Percentiles rank a stretch among this genome's conserved stretches.
Conservation (phyloP, 1,140 invertebrate genomes). For the Subanguina moxae region DNA sequence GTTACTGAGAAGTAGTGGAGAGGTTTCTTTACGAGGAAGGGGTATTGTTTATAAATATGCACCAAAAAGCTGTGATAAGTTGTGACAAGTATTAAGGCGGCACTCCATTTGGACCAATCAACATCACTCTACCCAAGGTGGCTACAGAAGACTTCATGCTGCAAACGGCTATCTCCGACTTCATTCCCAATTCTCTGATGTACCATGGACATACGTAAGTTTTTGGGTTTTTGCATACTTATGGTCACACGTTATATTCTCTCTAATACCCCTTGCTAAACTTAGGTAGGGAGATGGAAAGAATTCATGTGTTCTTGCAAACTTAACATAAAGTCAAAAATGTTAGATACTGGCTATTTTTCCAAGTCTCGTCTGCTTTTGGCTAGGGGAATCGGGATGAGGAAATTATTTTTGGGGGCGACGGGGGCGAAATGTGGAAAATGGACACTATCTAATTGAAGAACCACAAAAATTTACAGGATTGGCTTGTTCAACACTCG, state of each 20-base stretch:
- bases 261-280: too few species aligned
- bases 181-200: constrained; percentile 54
- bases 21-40: constrained; percentile 42
- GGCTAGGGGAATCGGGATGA: too few species aligned
- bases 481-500: constrained; percentile 56
- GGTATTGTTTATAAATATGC: constrained; percentile 11
- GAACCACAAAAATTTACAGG: constrained; percentile 29
- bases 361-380: too few species aligned
- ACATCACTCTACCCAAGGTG: constrained; percentile 33
- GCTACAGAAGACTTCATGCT: constrained; percentile 52
- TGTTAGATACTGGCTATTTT: too few species aligned
- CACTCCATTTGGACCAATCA: constrained; percentile 50
- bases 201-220: constrained; percentile 54
- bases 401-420: too few species aligned
- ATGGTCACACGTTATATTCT: constrained; percentile 11
- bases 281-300: not conserved
- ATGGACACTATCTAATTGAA: too few species aligned
- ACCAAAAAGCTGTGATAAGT: constrained; percentile 3
- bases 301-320: too few species aligned
- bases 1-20: constrained; percentile 52
- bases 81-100: constrained; percentile 18
- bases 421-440: too few species aligned
- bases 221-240: not conserved
- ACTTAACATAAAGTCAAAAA: too few species aligned
- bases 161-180: constrained; percentile 57